Base-by-base conservation (phyloP, 2,888 invertebrate genomes). In the Anthophora plumipes region DNA sequence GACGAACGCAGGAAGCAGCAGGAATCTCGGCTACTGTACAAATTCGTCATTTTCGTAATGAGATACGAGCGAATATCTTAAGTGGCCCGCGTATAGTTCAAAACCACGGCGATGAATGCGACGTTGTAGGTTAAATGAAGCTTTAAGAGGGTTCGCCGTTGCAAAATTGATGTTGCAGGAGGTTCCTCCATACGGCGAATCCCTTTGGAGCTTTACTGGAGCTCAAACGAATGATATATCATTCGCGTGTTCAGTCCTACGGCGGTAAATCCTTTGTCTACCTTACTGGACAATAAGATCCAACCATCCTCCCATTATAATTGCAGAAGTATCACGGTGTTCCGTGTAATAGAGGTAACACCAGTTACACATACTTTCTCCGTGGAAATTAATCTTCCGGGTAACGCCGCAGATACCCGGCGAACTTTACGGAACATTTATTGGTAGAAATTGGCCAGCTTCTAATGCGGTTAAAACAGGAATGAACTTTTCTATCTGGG, bases 191-290 rank as follows among this genome's bases (percentile, higher is more conserved):
- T 60, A 31, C 31, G 31, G 31, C 31, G 31, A 31, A 31, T 31
- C 31, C 31, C 66, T 43, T 14, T 25, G n/a, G 55, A 69, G 66
- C 46, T 31, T 57, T 61, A 31, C 12, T 6, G 6, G 52, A 31
- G 80, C 79, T 79, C 75, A 63, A 80, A 75, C 73, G 50, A 80
- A 80, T 80, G 81, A 85, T 87, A 81, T 85, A 85, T 85, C 77
- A 60, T 84, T 67, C 9, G 46, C 59, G 39, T n/a, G n/a, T 67
- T 73, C 72, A 60, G 69, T 39, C 20, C 46, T 39, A 11, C 8
- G 25, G 37, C 57, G 39, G 50, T 50, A 54, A 39, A 64, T 55
- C 43, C 25, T 9, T 22, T 20, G 39, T 11, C 48, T 39, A 14
- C 12, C 11, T 37, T 41, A 22, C 9, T 39, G 61, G 57, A 79